Conservation (phyloP, 2,888 invertebrate genomes). For the Leucophenga montana region DNA sequence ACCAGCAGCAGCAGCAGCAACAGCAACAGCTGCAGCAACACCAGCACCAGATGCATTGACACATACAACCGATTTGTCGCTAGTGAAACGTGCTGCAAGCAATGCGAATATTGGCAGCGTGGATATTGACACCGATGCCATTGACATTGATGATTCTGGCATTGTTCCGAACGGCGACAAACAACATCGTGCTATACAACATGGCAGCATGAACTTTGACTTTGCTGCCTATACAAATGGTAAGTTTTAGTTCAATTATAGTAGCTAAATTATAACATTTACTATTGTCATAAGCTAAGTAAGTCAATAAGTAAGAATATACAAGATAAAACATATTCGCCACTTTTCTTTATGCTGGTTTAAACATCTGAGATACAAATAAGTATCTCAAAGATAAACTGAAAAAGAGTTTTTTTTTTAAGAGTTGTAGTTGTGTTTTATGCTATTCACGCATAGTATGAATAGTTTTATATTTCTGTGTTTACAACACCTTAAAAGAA, state of each 20-base stretch:
- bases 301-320: too few species aligned
- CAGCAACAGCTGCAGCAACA: constrained; percentile 8
- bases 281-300: too few species aligned
- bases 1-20: constrained; percentile 24
- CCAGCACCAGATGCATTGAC: constrained; percentile 9
- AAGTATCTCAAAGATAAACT: too few species aligned
- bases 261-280: not conserved
- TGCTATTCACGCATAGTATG: too few species aligned
- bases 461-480: too few species aligned
- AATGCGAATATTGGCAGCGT: not conserved
- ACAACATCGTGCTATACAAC: constrained; percentile 4
- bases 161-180: constrained; percentile 7
- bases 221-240: constrained; percentile 57
- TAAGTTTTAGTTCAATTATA: constrained; percentile 47
- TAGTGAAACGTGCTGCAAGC: not conserved
- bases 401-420: too few species aligned
- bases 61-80: not conserved
- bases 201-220: constrained; percentile 40
- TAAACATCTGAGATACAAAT: too few species aligned
- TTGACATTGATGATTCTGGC: constrained; percentile 12
- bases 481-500: too few species aligned
- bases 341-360: too few species aligned
- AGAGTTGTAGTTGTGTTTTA: too few species aligned
- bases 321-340: too few species aligned
- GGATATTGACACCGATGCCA: constrained; percentile 8